Evolutionary conservation across 2,888 invertebrate species (phyloP), one percentile per base, ranked within the genome.

Genomic region (Scaptomyza cyrtandrae): DNA sequence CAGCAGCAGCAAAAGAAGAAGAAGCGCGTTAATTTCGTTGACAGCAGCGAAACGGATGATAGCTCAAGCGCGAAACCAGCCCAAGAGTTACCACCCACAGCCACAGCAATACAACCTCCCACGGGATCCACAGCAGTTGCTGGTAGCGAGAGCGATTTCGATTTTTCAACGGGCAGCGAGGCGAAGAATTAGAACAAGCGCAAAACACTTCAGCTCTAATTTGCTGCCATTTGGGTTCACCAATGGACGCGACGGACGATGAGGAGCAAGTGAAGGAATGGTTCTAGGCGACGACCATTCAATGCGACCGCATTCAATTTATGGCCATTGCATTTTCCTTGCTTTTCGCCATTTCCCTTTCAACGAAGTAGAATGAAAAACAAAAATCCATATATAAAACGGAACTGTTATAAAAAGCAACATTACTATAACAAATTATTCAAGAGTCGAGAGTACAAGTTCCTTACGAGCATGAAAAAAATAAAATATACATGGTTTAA

Each of bases 11-110:
- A 84, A 31, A 92, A 91, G 75, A 92, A 91, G 80, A 92, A 92
- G 86, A 92, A 92, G 80, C 90, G 90, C 80, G 92, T 92, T 71
- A 92, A 91, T 86, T 92, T 92, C 75, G 90, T 91, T 71, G 92
- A 92, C 72, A 90, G 91, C 86, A 92, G 92, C 77, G 91, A 92
- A 85, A 91, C 91, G 61, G 92, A 91, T 73, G 91, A 91, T 59
- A 92, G 91, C 79, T 89, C 89, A 62, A 85, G 81, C 71, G 81
- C 77, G 53, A 90, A 90, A 67, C 80, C 74, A 69, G 70, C 70
- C 58, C 80, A 73, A 58, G 78, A 72, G 43, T 5, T 41, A 16
- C 53, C 71, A 46, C 19, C 60, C 56, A 27, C 71, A 33, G 10
- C 33, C 9, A 9, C 33, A 43, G 39, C 54, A 10, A 16, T 2